A percentile compares a stretch with the other conserved stretches of the same genome.
Conservation (phyloP, 2,888 invertebrate genomes). For the Orthonevra nobilis region DNA sequence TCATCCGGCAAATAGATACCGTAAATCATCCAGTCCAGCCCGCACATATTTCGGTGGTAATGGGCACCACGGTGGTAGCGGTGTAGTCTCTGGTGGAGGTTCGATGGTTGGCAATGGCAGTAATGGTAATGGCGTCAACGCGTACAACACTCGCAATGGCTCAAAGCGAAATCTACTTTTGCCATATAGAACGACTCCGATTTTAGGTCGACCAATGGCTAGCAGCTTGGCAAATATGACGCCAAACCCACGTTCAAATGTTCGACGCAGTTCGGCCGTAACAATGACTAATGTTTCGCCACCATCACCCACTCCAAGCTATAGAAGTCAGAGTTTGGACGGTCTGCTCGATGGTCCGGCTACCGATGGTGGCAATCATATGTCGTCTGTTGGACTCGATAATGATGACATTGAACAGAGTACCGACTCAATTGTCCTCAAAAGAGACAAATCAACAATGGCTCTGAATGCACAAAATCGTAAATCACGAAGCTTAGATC, state of each 20-base stretch:
- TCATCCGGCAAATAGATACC: slow-evolving; percentile 82
- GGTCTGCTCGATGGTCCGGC: slow-evolving; percentile 82
- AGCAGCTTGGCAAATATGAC: slow-evolving; percentile 76
- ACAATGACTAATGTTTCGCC: slow-evolving; percentile 78
- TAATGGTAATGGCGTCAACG: too few relatives aligned
- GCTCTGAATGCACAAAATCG: slow-evolving; percentile 78
- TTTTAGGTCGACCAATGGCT: slow-evolving; percentile 72
- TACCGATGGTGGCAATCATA: slow-evolving; percentile 39
- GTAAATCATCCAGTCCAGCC: slow-evolving; percentile 85
- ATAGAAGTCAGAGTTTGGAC: slow-evolving; percentile 84
- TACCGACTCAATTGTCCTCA: slow-evolving; percentile 72
- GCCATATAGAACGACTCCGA: slow-evolving; percentile 78
- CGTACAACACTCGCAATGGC: slow-evolving; percentile 74
- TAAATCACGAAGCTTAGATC: slow-evolving; percentile 85
- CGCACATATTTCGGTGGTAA: slow-evolving; percentile 82
- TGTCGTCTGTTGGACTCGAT: too few relatives aligned
- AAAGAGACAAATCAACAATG: slow-evolving; percentile 75
- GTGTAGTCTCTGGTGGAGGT: slow-evolving; percentile 71
- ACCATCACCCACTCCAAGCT: slow-evolving; percentile 77
- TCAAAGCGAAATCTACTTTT: slow-evolving; percentile 76
- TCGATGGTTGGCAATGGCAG: slow-evolving; percentile 75
- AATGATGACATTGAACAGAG: slow-evolving; percentile 57
- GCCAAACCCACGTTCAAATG: slow-evolving; percentile 67
- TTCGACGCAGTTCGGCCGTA: slow-evolving; percentile 77
- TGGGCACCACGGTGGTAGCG: slow-evolving; percentile 72